These are phyloP conservation scores for Cremastinae sp. DNA, from an alignment of 2,888 invertebrate species.

Conservation along the genomic window DNA sequence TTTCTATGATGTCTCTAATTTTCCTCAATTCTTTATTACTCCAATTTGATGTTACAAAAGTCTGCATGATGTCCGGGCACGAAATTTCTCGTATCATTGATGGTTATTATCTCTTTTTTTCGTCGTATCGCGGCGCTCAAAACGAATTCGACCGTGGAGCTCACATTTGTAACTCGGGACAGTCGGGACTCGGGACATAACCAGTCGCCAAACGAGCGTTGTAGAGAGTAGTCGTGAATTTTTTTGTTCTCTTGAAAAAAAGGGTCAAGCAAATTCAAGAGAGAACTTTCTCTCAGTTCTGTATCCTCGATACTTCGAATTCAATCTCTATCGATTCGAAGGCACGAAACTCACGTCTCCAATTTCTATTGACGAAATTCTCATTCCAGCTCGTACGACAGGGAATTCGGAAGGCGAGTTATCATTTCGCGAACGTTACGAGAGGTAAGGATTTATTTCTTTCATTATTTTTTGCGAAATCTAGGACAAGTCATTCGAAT, in stretches of 20 bases:
- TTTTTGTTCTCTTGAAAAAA: neutral
- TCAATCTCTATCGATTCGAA: neutral
- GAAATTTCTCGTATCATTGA: conserved; percentile 17
- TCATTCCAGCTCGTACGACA: conserved; percentile 72
- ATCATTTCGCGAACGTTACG: conserved; percentile 60
- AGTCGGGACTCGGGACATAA: neutral
- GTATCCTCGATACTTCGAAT: conserved; percentile 10
- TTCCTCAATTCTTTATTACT: too few relatives aligned
- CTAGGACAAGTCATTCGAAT: conserved; percentile 38
- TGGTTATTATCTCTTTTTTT: conserved; percentile 15
- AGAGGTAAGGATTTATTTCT: conserved; percentile 69
- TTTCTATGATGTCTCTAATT: too few relatives aligned
- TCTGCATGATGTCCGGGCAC: too few relatives aligned
- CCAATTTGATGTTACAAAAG: too few relatives aligned
- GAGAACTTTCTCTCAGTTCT: conserved; percentile 11
- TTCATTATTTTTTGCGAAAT: conserved; percentile 20
- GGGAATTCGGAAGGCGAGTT: conserved; percentile 63
- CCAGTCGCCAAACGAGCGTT: conserved; percentile 43
- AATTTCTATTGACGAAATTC: neutral
- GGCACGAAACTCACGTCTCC: neutral
- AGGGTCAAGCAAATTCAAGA: neutral
- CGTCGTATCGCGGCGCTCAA: conserved; percentile 14
- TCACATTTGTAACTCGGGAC: conserved; percentile 4
- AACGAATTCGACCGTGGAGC: conserved; percentile 16
- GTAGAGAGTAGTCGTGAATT: neutral